Evolutionary conservation across 1,140 invertebrate genomes (phyloP).

Genomic region (Sweltsa coloradensis): DNA sequence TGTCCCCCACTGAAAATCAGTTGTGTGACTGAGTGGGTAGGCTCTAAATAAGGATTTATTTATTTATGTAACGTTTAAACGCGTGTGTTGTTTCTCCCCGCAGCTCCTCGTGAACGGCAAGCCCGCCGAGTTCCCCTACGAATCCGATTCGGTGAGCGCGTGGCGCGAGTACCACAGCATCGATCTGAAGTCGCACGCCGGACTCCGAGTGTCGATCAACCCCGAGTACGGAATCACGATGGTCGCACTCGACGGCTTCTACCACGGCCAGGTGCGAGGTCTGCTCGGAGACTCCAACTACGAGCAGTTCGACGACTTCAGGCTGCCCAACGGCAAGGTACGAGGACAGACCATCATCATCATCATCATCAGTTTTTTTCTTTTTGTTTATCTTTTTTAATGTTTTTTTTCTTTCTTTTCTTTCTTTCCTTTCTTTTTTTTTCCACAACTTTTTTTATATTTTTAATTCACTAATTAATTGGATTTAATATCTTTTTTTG

Average conservation of each 20-base stretch:
- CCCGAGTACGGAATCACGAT: constrained; percentile 44
- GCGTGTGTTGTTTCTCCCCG: not conserved
- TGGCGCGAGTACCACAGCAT: constrained; percentile 22
- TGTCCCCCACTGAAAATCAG: not conserved
- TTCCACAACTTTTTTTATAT: not conserved
- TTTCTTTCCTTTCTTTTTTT: not conserved
- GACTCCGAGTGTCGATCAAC: constrained; percentile 36
- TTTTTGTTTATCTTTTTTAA: constrained; percentile 4
- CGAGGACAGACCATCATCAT: constrained; percentile 14
- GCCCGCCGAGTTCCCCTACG: constrained; percentile 31
- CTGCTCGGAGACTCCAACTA: constrained; percentile 80
- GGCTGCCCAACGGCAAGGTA: constrained; percentile 56
- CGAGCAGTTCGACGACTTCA: constrained; percentile 73
- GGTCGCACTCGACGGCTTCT: constrained; percentile 59
- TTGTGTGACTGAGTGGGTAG: not conserved
- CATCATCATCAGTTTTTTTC: not conserved
- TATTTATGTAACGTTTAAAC: not conserved
- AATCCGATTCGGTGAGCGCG: constrained; percentile 29
- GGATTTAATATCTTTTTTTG: not conserved
- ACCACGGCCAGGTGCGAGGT: constrained; percentile 70
- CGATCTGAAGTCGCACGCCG: constrained; percentile 33
- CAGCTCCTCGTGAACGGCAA: constrained; percentile 30
- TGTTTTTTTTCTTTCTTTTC: not conserved
- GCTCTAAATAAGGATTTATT: not conserved
- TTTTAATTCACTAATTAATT: not conserved